These are phyloP conservation scores for Elymnias hypermnestra DNA, from an alignment of 1,140 invertebrate genomes.

Conservation along the genomic window DNA sequence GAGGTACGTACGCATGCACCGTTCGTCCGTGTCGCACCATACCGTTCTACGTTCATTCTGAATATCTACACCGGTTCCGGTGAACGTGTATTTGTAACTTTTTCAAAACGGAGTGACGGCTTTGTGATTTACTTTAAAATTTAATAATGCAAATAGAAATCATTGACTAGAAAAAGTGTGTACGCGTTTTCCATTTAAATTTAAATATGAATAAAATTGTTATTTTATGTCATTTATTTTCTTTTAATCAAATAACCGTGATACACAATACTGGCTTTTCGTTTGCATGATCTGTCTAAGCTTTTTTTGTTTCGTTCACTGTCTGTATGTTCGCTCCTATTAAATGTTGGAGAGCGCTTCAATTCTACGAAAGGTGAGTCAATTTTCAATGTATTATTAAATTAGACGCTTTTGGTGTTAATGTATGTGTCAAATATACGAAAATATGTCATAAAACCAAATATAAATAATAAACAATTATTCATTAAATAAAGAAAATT, in stretches of 20 bases:
- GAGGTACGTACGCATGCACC: slow-evolving; percentile 59
- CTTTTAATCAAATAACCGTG: slow-evolving; percentile 3
- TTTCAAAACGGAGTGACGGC: slow-evolving; percentile 17
- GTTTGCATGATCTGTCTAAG: slow-evolving; percentile 38
- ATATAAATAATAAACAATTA: neutral
- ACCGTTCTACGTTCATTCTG: slow-evolving; percentile 19
- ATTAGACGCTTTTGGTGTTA: neutral
- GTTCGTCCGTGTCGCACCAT: slow-evolving; percentile 29
- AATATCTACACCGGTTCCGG: slow-evolving; percentile 20
- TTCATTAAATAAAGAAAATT: too few relatives aligned
- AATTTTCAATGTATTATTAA: neutral
- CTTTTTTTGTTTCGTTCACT: slow-evolving; percentile 30
- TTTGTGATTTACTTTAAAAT: slow-evolving; percentile 13
- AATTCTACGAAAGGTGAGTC: slow-evolving; percentile 1
- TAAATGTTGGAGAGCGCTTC: neutral
- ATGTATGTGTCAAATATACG: too few relatives aligned
- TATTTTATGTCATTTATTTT: neutral
- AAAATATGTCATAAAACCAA: neutral
- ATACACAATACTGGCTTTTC: slow-evolving; percentile 27
- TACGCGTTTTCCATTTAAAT: slow-evolving; percentile 2
- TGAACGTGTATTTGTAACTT: slow-evolving; percentile 9
- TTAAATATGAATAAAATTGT: neutral
- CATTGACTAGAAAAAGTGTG: neutral
- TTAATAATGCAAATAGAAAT: neutral
- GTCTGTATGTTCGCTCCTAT: neutral